Conservation (phyloP, 1,140 invertebrate species). For the Drosophila ohnishii region DNA sequence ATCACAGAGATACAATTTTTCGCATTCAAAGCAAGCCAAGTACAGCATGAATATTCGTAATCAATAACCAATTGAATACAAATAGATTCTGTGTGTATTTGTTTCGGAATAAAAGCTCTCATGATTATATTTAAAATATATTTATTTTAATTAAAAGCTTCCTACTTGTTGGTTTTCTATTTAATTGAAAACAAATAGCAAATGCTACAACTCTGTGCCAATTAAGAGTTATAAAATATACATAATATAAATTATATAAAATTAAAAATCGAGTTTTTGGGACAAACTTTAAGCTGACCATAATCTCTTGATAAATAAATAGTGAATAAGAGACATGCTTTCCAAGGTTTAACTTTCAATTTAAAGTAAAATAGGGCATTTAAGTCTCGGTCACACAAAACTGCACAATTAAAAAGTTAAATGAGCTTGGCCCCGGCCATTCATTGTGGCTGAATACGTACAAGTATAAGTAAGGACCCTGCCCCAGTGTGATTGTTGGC, state of each 20-base stretch:
- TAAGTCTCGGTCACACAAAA: constrained; percentile 49
- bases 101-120: neutral
- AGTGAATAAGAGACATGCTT: no score
- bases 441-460: constrained; percentile 26
- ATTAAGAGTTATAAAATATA: neutral
- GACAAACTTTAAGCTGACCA: neutral
- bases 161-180: neutral
- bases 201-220: no score
- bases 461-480: neutral
- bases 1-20: neutral
- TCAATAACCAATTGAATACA: constrained; percentile 11
- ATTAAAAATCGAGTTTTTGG: neutral
- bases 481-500: constrained; percentile 17
- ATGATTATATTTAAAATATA: neutral
- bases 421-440: constrained; percentile 60
- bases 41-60: neutral
- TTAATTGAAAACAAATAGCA: neutral
- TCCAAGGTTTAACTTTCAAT: neutral
- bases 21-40: neutral
- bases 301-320: neutral
- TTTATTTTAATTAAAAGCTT: constrained; percentile 18
- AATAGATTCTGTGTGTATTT: neutral
- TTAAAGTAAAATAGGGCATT: constrained; percentile 7
- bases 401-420: constrained; percentile 79
- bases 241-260: no score